These are phyloP conservation scores for Drosophila baimaii DNA, from an alignment of 1,140 invertebrate genomes.

Conservation along the genomic window DNA sequence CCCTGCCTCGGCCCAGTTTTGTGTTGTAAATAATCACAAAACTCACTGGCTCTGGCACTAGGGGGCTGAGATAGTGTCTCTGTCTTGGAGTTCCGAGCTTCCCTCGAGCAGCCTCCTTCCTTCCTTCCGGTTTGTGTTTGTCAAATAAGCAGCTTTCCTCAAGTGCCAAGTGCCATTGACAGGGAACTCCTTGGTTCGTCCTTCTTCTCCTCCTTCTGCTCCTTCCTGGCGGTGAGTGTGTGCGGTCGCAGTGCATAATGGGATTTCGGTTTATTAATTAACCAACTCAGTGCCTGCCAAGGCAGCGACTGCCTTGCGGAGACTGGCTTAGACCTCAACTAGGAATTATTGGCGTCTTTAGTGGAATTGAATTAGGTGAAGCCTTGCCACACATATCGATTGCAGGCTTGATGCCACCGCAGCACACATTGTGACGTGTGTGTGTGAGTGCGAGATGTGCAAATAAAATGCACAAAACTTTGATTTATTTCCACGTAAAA, in stretches of 20 bases:
- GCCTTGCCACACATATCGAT: constrained; percentile 35
- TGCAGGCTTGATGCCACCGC: constrained; percentile 21
- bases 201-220: neutral
- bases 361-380: constrained; percentile 42
- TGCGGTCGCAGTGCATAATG: constrained; percentile 49
- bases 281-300: constrained; percentile 17
- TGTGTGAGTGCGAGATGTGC: constrained; percentile 21
- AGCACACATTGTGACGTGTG: constrained; percentile 24
- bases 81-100: neutral
- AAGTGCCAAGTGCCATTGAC: constrained; percentile 57
- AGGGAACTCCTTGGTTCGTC: constrained; percentile 17
- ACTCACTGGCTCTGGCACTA: constrained; percentile 16
- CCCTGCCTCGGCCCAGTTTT: constrained; percentile 9
- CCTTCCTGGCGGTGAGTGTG: constrained; percentile 5
- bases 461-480: constrained; percentile 60
- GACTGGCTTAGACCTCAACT: constrained; percentile 26
- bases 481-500: constrained; percentile 64
- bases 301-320: neutral
- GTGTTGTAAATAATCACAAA: constrained; percentile 64
- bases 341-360: constrained; percentile 36
- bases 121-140: constrained; percentile 52
- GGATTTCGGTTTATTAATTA: constrained; percentile 62
- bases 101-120: constrained; percentile 9
- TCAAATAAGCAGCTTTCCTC: constrained; percentile 62
- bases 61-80: constrained; percentile 30